These are phyloP conservation scores for Colaptes auratus DNA, from an alignment of 2,113 vertebrate species.

Conservation along the genomic window DNA sequence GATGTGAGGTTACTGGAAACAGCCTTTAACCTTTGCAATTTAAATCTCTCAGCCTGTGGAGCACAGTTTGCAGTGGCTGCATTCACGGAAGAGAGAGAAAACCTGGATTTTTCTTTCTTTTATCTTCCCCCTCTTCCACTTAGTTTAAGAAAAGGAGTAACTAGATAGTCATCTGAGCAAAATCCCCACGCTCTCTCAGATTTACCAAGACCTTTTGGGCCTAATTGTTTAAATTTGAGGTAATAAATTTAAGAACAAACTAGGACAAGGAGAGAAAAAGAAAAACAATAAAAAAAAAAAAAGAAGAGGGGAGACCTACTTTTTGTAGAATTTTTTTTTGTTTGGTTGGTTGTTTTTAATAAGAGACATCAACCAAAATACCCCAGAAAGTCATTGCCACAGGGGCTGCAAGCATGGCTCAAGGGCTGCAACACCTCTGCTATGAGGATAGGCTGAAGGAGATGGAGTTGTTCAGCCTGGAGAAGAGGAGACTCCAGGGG, in stretches of 20 bases:
- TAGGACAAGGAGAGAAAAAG: background rate
- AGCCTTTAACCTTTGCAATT: conserved; percentile 21
- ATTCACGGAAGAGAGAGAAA: background rate
- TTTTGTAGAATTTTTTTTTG: no score
- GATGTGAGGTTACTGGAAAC: background rate
- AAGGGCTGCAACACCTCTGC: no score
- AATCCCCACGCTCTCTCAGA: background rate
- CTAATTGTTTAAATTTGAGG: background rate
- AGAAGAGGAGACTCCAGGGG: no score
- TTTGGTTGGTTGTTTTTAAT: background rate
- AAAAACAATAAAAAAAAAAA: no score
- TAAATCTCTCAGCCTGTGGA: background rate
- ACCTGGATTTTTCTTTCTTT: conserved; percentile 5
- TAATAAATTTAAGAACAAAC: background rate
- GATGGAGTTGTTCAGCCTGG: no score
- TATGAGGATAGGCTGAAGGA: no score
- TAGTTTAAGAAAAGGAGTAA: background rate
- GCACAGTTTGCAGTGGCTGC: background rate
- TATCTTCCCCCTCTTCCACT: background rate
- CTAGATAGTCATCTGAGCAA: background rate
- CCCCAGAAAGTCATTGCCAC: background rate
- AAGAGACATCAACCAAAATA: background rate
- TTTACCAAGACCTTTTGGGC: background rate
- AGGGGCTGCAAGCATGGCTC: no score
- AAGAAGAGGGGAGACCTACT: no score